These are phyloP conservation scores for Salvelinus alpinus DNA, from an alignment of 2,113 vertebrate species.

Conservation along the genomic window DNA sequence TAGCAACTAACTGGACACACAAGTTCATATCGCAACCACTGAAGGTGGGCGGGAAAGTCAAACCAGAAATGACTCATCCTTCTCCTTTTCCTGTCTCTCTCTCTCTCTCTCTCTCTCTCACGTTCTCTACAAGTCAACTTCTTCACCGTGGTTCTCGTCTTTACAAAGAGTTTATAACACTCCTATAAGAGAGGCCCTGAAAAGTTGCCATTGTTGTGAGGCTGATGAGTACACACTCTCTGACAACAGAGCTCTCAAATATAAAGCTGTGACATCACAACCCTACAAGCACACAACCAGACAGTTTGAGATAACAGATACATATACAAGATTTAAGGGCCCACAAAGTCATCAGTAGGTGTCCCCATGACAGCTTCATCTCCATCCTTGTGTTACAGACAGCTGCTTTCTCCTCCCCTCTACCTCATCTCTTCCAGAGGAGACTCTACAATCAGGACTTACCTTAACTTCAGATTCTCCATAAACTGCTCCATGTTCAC, in stretches of 20 bases:
- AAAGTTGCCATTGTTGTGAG: not conserved
- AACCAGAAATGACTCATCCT: constrained; percentile 21
- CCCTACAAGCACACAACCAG: constrained; percentile 3
- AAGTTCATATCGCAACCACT: not conserved
- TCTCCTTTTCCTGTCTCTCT: not conserved
- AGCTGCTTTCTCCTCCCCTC: constrained; percentile 16
- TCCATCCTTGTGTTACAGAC: constrained; percentile 23
- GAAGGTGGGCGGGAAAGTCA: constrained; percentile 28
- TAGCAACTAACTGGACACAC: not conserved
- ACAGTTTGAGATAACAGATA: not conserved
- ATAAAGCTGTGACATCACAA: not conserved
- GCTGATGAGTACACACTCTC: not conserved
- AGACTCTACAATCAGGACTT: constrained; percentile 37
- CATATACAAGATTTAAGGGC: not conserved
- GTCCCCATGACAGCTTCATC: not conserved
- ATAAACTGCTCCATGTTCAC: constrained; percentile 92
- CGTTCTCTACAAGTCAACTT: not conserved
- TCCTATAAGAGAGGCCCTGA: not conserved
- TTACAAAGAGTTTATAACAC: not conserved
- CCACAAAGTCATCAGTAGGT: not conserved
- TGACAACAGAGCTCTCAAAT: not conserved
- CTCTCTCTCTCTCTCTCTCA: not conserved
- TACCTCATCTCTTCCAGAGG: constrained; percentile 9
- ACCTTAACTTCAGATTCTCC: constrained; percentile 89
- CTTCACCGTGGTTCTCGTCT: not conserved